phyloP scores from a whole-genome alignment of 2,113 vertebrate genomes.

The Leptobrachium ailaonicum region DNA sequence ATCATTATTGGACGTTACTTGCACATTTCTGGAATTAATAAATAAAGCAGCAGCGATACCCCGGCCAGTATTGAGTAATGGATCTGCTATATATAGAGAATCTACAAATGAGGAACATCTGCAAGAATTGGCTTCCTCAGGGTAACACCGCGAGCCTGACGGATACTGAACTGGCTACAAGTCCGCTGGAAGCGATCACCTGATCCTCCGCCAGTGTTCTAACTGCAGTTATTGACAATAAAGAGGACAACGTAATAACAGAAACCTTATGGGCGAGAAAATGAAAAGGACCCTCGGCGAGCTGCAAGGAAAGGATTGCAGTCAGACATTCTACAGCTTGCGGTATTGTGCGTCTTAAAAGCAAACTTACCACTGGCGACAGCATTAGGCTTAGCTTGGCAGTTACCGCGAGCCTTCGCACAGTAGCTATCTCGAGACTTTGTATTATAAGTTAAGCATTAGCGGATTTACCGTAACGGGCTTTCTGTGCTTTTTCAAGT shows the following conservation, averaged over 20 bases:
- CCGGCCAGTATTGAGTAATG: too few relatives aligned
- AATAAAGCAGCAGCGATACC: too few relatives aligned
- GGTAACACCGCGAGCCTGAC: background rate
- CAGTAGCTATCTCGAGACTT: too few relatives aligned
- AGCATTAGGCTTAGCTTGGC: too few relatives aligned
- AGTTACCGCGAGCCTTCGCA: too few relatives aligned
- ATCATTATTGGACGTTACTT: too few relatives aligned
- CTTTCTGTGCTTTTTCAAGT: too few relatives aligned
- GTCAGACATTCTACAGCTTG: background rate
- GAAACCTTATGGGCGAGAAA: background rate
- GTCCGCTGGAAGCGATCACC: background rate
- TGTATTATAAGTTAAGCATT: too few relatives aligned
- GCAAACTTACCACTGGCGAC: background rate
- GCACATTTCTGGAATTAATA: too few relatives aligned
- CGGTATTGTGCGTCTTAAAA: background rate
- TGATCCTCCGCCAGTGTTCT: background rate
- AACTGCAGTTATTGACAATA: constrained; percentile 20
- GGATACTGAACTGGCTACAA: background rate
- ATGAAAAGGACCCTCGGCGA: background rate
- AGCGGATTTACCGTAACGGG: too few relatives aligned
- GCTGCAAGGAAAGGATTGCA: background rate
- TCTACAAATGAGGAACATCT: too few relatives aligned
- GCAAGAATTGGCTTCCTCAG: constrained; percentile 7
- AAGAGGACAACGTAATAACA: background rate
- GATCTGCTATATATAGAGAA: too few relatives aligned